Percentiles rank a stretch among this genome's conserved stretches.
Evolutionary conservation across 1,140 invertebrate genomes (phyloP).

Genomic region (Chironomus striatipennis): DNA sequence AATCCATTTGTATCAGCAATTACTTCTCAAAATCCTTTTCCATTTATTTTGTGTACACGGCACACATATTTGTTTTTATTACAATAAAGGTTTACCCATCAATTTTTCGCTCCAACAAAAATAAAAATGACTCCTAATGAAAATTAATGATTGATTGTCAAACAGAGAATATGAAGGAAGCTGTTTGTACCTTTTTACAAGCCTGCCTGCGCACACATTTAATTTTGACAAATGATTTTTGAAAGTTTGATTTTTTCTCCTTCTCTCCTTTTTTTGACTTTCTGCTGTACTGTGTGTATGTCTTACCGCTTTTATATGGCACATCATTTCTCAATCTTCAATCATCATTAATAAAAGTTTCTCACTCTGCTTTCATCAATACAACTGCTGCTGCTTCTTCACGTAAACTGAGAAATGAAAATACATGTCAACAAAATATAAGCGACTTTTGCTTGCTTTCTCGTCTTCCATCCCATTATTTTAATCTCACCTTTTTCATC

Average conservation of each 20-base stretch:
- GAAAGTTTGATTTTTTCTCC: slow-evolving; percentile 1
- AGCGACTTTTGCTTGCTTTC: neutral
- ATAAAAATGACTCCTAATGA: slow-evolving; percentile 5
- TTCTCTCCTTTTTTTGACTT: neutral
- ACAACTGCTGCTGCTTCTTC: neutral
- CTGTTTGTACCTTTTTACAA: slow-evolving; percentile 2
- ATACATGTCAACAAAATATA: slow-evolving; percentile 19
- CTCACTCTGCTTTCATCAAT: neutral
- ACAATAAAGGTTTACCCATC: slow-evolving; percentile 14
- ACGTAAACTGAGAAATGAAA: neutral
- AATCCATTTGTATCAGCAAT: no score
- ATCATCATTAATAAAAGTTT: slow-evolving; percentile 24
- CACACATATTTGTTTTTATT: neutral
- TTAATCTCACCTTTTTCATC: slow-evolving; percentile 22
- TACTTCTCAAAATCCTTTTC: no score
- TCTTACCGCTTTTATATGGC: slow-evolving; percentile 2
- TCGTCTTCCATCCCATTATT: neutral
- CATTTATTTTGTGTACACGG: no score
- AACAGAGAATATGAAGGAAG: neutral
- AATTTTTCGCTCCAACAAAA: neutral
- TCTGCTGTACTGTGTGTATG: neutral
- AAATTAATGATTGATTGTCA: slow-evolving; percentile 24
- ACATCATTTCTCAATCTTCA: slow-evolving; percentile 23
- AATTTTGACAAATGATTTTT: slow-evolving; percentile 22
- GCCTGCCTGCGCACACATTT: neutral